These are phyloP conservation scores for Sepiola atlantica DNA, from an alignment of 2,888 invertebrate genomes.

Conservation along the genomic window DNA sequence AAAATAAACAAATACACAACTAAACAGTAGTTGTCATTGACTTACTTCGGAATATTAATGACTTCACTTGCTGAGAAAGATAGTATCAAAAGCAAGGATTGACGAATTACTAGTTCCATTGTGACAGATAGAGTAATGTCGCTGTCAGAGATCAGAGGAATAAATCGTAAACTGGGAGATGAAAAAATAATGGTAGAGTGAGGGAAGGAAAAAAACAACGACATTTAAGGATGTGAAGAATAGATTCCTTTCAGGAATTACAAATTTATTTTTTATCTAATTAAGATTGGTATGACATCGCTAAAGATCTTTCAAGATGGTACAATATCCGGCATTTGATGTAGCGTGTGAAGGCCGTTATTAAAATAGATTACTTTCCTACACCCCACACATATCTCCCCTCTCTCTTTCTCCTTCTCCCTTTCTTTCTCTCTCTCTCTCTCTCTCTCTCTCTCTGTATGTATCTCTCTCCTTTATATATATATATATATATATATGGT, in stretches of 20 bases:
- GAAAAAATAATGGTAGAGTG: not conserved
- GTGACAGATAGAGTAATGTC: not conserved
- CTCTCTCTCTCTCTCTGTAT: not conserved
- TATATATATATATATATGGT: not conserved
- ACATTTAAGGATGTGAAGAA: not conserved
- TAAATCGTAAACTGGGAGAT: not conserved
- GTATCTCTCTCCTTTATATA: no score
- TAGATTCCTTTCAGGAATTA: not conserved
- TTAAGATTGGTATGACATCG: slow-evolving; percentile 12
- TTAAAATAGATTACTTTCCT: not conserved
- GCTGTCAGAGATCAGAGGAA: not conserved
- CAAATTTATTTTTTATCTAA: not conserved
- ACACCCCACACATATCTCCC: not conserved
- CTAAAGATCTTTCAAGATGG: not conserved
- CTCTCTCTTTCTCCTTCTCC: not conserved
- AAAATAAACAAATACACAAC: no score
- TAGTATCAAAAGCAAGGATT: not conserved
- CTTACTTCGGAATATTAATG: slow-evolving; percentile 1
- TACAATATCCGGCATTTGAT: slow-evolving; percentile 20
- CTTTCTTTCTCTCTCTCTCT: no score
- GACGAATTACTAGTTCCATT: not conserved
- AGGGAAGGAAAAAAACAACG: not conserved
- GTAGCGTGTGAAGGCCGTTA: not conserved
- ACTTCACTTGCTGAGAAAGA: slow-evolving; percentile 5
- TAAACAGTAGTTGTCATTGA: not conserved